Conservation (phyloP, 2,888 invertebrate genomes). For the Drosophila mimica region DNA sequence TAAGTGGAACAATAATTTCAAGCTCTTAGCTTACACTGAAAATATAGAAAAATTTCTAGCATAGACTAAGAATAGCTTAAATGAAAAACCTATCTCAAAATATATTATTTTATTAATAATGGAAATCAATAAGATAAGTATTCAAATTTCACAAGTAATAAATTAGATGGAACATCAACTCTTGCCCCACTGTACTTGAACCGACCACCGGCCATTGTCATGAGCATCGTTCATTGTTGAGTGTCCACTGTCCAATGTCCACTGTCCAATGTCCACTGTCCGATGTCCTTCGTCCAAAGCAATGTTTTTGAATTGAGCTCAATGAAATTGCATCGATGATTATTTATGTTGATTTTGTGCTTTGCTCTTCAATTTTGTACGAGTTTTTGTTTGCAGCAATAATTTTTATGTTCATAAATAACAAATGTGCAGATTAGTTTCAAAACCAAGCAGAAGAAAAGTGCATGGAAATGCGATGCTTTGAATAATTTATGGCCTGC, state of each 20-base stretch:
- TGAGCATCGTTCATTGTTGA: constrained; percentile 53
- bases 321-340: constrained; percentile 81
- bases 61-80: not conserved
- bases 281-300: constrained; percentile 23
- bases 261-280: constrained; percentile 51
- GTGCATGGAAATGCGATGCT: constrained; percentile 65
- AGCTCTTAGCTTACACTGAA: too few species aligned
- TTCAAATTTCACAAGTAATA: not conserved
- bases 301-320: constrained; percentile 80
- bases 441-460: constrained; percentile 27
- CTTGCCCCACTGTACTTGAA: constrained; percentile 48
- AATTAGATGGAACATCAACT: not conserved
- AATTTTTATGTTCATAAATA: constrained; percentile 70
- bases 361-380: constrained; percentile 53
- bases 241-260: constrained; percentile 36
- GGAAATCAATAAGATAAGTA: not conserved
- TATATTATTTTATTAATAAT: not conserved
- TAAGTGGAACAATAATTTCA: too few species aligned
- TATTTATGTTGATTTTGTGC: constrained; percentile 75
- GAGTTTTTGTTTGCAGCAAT: constrained; percentile 41
- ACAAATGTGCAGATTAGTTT: constrained; percentile 43
- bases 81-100: not conserved
- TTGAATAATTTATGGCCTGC: constrained; percentile 78
- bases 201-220: constrained; percentile 10
- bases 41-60: not conserved